Percentiles rank a stretch among this genome's conserved stretches.
These are phyloP conservation scores for Erynnis tages DNA, from an alignment of 2,888 invertebrate genomes.

Conservation along the genomic window DNA sequence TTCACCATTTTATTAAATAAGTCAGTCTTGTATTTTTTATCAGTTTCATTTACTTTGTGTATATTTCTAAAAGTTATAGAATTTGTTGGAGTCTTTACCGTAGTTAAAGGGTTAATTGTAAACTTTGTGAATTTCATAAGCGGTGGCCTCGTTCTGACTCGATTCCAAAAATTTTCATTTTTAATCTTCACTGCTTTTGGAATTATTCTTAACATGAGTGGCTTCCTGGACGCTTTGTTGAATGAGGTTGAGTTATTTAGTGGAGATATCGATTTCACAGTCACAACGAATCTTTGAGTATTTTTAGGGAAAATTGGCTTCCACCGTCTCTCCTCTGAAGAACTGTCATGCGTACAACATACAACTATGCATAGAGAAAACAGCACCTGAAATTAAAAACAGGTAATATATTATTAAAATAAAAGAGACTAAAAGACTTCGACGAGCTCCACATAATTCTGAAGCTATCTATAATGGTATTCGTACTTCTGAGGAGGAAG, in stretches of 20 bases:
- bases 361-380: no score
- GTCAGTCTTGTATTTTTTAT: neutral
- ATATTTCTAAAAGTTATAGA: neutral
- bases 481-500: no score
- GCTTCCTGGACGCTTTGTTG: neutral
- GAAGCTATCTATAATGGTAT: no score
- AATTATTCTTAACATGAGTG: neutral
- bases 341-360: neutral
- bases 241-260: neutral
- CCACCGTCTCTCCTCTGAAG: neutral
- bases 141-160: conserved; percentile 24
- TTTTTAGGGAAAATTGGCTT: neutral
- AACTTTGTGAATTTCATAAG: conserved; percentile 30
- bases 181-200: neutral
- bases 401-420: no score
- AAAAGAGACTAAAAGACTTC: no score
- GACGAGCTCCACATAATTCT: no score
- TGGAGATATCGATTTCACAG: neutral
- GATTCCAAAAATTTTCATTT: conserved; percentile 6
- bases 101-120: conserved; percentile 13
- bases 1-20: conserved; percentile 4
- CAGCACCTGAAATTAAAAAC: no score
- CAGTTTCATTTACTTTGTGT: neutral
- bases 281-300: neutral
- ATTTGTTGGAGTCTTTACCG: neutral